Base-by-base conservation (phyloP, 2,797 vertebrate species). In the Denticeps clupeoides region DNA sequence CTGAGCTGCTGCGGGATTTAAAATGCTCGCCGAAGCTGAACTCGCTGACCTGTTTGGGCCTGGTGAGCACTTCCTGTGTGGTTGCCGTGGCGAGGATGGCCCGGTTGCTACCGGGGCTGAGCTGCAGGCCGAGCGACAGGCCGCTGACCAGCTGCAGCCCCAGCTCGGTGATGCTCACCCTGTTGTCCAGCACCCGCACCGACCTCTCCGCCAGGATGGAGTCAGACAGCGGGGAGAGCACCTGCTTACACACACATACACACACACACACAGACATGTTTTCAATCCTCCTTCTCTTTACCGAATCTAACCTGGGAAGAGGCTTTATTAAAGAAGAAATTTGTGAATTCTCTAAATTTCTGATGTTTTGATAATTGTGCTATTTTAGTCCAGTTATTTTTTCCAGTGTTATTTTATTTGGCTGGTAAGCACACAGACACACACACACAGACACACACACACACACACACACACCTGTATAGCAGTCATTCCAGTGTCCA, bases 151-250 rank as follows among this genome's bases (percentile, higher is more conserved):
- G 69, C 78, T 97, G 93, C 45, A 97, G 74, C 7, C 90, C 89
- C 41, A 97, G 70, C 64, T 92, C 91, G 3, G 87, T 87, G 74
- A 97, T 87, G 9, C 89, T 89, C 66, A 98, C 94, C 64, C 90
- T 93, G 68, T 96, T 92, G 24, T 97, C 93, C 43, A 88, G 63
- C 62, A 98, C 93, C 0, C 83, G 91, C 55, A 98, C 78, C 0
- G 91, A 92, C 75, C 88, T 95, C 82, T 98, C 93, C 1, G 89
- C 93, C 79, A 98, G 74, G 80, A 98, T 94, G 16, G 91, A 90
- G 79, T 98, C 93, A 0, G 92, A 97, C 54, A 98, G 63, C 3
- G 92, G 94, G 52, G 94, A 98, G 60, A 98, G 62, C 49, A 98
- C 93, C 94, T 98, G 32, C 22, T 45, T 18, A 44, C 22, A 42